Conservation (phyloP, 2,797 vertebrate species). For the Poeciliopsis paucimaculata region DNA sequence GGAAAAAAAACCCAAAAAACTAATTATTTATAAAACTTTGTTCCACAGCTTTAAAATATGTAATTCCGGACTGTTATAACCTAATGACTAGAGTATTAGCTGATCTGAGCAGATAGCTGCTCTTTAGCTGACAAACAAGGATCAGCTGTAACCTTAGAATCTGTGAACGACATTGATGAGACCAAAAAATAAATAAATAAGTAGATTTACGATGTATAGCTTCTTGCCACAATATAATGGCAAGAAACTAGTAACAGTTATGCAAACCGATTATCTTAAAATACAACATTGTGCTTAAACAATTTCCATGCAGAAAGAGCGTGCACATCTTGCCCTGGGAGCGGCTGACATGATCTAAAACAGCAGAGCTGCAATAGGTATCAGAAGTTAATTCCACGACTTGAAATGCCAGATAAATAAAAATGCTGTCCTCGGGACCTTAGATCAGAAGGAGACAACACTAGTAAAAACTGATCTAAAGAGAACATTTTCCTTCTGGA, state of each 20-base stretch:
- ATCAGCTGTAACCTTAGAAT: not conserved
- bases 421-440: not conserved
- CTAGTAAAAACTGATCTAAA: not conserved
- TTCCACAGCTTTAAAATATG: not conserved
- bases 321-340: not conserved
- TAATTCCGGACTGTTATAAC: not conserved
- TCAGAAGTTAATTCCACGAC: not conserved
- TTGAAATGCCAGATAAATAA: not conserved
- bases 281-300: not conserved
- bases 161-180: not conserved
- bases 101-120: not conserved
- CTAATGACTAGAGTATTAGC: not conserved
- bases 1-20: too few species aligned
- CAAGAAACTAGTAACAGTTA: not conserved
- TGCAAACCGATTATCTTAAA: not conserved
- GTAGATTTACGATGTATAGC: not conserved
- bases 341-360: not conserved
- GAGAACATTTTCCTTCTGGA: not conserved
- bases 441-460: not conserved
- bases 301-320: not conserved
- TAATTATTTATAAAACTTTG: not conserved
- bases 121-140: not conserved
- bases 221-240: not conserved
- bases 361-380: not conserved
- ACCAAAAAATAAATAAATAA: too few species aligned